A percentile compares a stretch with the other conserved stretches of the same genome.
phyloP scores from a whole-genome alignment of 2,797 vertebrate species.

The Leptatherina wallacei region DNA sequence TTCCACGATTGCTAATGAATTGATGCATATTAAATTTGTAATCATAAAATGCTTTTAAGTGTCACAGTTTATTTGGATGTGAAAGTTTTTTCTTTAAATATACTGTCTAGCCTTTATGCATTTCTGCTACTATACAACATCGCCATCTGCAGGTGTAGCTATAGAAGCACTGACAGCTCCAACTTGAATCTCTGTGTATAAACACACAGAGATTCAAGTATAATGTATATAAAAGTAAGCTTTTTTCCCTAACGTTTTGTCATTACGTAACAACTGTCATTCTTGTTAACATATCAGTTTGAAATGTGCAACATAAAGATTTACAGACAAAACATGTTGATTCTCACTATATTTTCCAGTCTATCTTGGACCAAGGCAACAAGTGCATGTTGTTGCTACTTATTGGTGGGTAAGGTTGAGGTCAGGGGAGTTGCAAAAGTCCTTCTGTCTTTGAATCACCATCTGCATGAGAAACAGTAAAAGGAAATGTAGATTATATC shows the following conservation, averaged over 20 bases:
- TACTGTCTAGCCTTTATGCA: not conserved
- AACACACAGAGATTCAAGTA: too few species aligned
- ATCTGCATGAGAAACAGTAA: not conserved
- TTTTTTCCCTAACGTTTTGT: too few species aligned
- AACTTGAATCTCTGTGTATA: not conserved
- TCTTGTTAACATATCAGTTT: not conserved
- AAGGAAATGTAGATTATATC: not conserved
- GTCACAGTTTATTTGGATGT: not conserved
- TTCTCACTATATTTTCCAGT: not conserved
- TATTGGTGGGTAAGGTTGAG: not conserved
- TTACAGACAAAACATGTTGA: not conserved
- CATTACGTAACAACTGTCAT: too few species aligned
- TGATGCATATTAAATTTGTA: not conserved
- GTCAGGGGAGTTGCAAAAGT: not conserved
- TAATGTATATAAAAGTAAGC: too few species aligned
- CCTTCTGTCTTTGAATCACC: not conserved
- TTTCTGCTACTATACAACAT: constrained; percentile 36
- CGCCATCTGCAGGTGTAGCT: constrained; percentile 59
- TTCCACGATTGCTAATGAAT: not conserved
- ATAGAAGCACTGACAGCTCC: not conserved
- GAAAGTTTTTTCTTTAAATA: not conserved
- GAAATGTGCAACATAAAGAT: not conserved
- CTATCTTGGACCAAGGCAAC: not conserved
- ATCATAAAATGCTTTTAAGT: not conserved
- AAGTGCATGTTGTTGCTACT: not conserved